Conservation (phyloP, 1,140 invertebrate genomes). For the Sinella curviseta region DNA sequence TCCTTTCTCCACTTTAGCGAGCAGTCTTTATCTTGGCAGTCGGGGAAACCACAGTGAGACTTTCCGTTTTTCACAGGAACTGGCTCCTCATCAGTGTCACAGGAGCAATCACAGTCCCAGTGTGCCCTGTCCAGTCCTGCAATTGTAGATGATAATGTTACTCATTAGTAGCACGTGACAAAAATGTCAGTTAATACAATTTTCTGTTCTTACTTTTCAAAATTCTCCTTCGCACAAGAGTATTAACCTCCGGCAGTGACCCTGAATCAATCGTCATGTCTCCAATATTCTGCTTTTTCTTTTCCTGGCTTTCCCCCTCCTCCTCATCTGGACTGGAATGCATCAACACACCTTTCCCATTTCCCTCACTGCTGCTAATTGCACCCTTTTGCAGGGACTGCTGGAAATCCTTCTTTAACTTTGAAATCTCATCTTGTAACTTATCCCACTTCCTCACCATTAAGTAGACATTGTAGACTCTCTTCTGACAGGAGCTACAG, state of each 20-base stretch:
- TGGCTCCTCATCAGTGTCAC: background rate
- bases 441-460: background rate
- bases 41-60: background rate
- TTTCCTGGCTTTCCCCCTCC: background rate
- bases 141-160: background rate
- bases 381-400: background rate
- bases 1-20: too few species aligned
- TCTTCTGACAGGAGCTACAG: background rate
- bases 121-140: background rate
- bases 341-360: too few species aligned
- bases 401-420: background rate
- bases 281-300: background rate
- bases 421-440: background rate
- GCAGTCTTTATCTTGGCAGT: background rate
- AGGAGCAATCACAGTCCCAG: background rate
- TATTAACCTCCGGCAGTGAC: too few species aligned
- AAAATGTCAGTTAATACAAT: too few species aligned
- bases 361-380: background rate
- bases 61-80: background rate
- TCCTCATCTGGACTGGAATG: background rate
- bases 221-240: too few species aligned
- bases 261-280: background rate
- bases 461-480: slow-evolving; percentile 12
- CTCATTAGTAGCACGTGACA: too few species aligned
- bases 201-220: too few species aligned